Evolutionary conservation across 1,140 invertebrate genomes (phyloP).

Genomic region (Pachypeltis micranthus): DNA sequence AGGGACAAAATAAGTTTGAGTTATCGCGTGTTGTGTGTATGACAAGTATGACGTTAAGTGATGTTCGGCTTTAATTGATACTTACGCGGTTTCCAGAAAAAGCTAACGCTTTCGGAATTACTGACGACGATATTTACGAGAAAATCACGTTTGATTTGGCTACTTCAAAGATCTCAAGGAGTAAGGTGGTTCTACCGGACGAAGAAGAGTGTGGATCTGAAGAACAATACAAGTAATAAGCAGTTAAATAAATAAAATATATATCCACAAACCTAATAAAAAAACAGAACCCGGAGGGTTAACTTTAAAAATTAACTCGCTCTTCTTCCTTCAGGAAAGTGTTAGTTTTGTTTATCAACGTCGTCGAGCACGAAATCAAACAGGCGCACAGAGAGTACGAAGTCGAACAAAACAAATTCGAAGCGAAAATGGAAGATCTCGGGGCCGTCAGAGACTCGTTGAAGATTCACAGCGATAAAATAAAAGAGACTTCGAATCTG

Average conservation of each 20-base stretch:
- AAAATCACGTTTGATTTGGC: neutral
- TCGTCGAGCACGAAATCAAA: neutral
- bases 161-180: neutral
- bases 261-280: neutral
- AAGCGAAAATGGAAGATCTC: neutral
- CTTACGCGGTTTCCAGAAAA: neutral
- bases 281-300: neutral
- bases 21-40: neutral
- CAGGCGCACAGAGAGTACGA: neutral
- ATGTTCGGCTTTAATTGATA: neutral
- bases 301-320: neutral
- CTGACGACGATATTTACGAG: neutral
- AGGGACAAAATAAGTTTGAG: too few species aligned
- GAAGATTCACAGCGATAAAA: neutral
- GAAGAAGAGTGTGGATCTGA: neutral
- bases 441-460: neutral
- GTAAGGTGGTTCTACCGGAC: neutral
- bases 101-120: neutral
- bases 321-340: neutral
- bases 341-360: neutral
- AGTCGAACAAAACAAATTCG: neutral
- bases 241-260: neutral
- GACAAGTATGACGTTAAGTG: neutral
- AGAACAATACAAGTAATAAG: neutral
- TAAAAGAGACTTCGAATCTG: neutral